phyloP scores from a whole-genome alignment of 2,797 vertebrate species.

The Cirrhinus molitorella region DNA sequence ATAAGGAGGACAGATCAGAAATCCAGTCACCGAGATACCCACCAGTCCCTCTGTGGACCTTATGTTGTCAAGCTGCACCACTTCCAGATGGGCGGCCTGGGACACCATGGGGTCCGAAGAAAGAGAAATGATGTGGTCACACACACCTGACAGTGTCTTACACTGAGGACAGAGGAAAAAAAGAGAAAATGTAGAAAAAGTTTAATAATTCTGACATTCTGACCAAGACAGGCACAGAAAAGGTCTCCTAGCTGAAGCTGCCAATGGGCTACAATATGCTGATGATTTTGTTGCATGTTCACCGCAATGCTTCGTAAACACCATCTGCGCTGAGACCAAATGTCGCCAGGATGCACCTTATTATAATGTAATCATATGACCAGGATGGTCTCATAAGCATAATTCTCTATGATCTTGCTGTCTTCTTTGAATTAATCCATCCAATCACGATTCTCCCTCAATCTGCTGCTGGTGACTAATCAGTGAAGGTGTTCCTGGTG shows the following conservation, averaged over 20 bases:
- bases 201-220: background rate
- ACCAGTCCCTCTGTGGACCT: constrained; percentile 99
- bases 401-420: constrained; percentile 3
- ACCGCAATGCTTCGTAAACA: constrained; percentile 47
- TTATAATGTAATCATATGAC: constrained; percentile 52
- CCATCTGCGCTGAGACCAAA: constrained; percentile 55
- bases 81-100: constrained; percentile 97
- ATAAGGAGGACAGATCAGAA: background rate
- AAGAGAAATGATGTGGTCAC: constrained; percentile 97
- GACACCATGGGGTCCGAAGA: constrained; percentile 98
- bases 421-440: constrained; percentile 18
- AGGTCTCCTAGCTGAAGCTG: background rate
- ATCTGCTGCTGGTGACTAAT: constrained; percentile 26
- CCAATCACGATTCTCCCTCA: background rate
- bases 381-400: constrained; percentile 32
- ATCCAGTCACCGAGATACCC: constrained; percentile 68
- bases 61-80: constrained; percentile 97
- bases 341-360: constrained; percentile 16
- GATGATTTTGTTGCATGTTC: constrained; percentile 53
- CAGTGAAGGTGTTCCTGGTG: constrained; percentile 32
- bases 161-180: constrained; percentile 80
- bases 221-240: background rate
- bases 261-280: constrained; percentile 56
- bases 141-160: constrained; percentile 96
- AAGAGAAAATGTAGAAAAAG: background rate